phyloP scores from a whole-genome alignment of 2,797 vertebrate species.

The Acestrorhynchus altus region DNA sequence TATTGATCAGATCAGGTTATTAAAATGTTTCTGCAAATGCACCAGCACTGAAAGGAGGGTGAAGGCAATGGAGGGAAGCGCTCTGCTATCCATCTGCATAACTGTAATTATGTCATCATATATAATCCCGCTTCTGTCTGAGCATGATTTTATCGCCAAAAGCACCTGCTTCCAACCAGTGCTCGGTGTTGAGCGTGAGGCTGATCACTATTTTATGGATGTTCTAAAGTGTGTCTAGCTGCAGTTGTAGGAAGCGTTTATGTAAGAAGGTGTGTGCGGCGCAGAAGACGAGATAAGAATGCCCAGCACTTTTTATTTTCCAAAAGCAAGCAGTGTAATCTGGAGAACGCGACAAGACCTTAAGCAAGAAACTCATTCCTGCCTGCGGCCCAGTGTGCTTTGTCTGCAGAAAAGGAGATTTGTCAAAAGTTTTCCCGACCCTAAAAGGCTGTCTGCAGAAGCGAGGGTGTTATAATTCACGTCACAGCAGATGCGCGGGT shows the following conservation, averaged over 20 bases:
- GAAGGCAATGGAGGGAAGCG: neutral
- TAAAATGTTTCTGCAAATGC: constrained; percentile 1
- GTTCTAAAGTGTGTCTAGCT: neutral
- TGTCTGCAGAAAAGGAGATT: constrained; percentile 76
- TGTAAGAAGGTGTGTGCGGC: constrained; percentile 55
- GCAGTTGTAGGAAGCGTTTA: constrained; percentile 36
- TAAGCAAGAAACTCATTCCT: constrained; percentile 73
- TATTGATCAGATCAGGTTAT: neutral
- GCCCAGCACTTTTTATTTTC: constrained; percentile 59
- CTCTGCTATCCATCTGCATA: constrained; percentile 1
- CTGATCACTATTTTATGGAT: constrained; percentile 22
- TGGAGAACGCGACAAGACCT: constrained; percentile 75
- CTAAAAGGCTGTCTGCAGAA: constrained; percentile 66
- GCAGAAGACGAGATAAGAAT: constrained; percentile 59
- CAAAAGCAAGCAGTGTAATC: constrained; percentile 71
- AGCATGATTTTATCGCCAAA: constrained; percentile 21
- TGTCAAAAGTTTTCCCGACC: constrained; percentile 64
- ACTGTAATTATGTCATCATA: constrained; percentile 22
- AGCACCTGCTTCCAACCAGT: neutral
- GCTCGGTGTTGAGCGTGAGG: constrained; percentile 3
- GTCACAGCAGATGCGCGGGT: constrained; percentile 56
- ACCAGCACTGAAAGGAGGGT: neutral
- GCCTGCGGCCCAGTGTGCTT: constrained; percentile 68
- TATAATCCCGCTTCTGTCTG: neutral
- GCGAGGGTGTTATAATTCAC: constrained; percentile 76